A percentile compares a stretch with the other conserved stretches of the same genome.
Evolutionary conservation across 2,113 vertebrate species (phyloP).

Genomic region (Narcine bancroftii): DNA sequence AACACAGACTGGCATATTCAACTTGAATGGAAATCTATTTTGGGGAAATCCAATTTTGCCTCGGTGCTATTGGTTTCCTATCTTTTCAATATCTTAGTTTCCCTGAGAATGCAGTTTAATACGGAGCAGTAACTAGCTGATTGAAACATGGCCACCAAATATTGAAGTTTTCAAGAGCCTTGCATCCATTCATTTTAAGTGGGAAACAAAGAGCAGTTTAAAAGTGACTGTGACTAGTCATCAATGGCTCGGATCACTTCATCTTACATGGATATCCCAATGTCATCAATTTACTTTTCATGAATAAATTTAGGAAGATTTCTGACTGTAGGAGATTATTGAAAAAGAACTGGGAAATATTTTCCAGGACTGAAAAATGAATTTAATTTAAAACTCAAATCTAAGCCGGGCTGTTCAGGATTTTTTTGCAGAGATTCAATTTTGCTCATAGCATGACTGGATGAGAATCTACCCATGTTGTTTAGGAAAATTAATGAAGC

Average conservation of each 20-base stretch:
- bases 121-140: slow-evolving; percentile 22
- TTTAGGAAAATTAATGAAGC: neutral
- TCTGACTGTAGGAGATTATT: neutral
- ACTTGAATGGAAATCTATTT: slow-evolving; percentile 19
- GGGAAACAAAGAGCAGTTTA: slow-evolving; percentile 16
- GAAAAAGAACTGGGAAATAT: neutral
- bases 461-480: neutral
- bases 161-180: slow-evolving; percentile 27
- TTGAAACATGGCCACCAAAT: neutral
- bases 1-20: slow-evolving; percentile 8
- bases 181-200: slow-evolving; percentile 23
- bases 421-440: slow-evolving; percentile 12
- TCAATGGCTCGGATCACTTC: neutral
- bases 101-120: slow-evolving; percentile 24
- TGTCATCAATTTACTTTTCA: slow-evolving; percentile 28
- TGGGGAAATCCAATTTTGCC: slow-evolving; percentile 26
- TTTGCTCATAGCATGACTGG: neutral
- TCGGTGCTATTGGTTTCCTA: slow-evolving; percentile 19
- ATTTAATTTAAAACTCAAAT: slow-evolving; percentile 4
- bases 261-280: neutral
- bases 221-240: neutral
- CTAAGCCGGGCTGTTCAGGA: neutral
- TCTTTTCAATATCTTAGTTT: neutral
- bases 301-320: slow-evolving; percentile 25
- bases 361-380: slow-evolving; percentile 12